Conservation (phyloP, 1,140 invertebrate genomes). For the Drosophila dunni region DNA sequence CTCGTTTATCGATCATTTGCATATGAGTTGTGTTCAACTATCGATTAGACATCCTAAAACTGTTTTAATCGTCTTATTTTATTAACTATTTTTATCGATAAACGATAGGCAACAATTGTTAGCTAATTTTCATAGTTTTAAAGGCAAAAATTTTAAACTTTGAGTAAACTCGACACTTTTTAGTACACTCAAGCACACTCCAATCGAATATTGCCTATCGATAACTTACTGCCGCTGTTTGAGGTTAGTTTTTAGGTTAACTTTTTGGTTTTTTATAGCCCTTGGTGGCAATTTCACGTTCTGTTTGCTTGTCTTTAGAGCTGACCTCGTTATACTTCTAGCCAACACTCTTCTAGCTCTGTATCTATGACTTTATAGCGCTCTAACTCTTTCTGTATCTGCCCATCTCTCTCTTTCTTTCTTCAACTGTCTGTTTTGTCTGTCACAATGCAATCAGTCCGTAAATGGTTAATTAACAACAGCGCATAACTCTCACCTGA, state of each 20-base stretch:
- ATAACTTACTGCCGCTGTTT: background rate
- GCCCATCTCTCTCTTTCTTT: background rate
- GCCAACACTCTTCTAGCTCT: background rate
- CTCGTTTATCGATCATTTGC: background rate
- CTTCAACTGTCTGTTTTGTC: constrained; percentile 6
- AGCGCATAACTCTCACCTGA: constrained; percentile 80
- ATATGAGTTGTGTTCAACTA: too few species aligned
- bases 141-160: too few species aligned
- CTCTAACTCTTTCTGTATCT: background rate
- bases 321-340: constrained; percentile 62
- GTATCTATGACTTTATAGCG: background rate
- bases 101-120: too few species aligned
- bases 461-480: constrained; percentile 81
- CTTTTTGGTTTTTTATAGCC: background rate
- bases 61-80: background rate
- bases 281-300: background rate
- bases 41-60: too few species aligned
- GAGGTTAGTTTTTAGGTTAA: background rate
- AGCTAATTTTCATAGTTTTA: too few species aligned
- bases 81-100: too few species aligned
- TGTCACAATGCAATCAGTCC: constrained; percentile 59
- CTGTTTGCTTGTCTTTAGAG: background rate
- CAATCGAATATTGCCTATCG: background rate
- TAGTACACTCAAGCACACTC: background rate
- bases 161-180: background rate